Evolutionary conservation across 2,888 invertebrate species (phyloP).

Genomic region (Amblyjoppa proteus): DNA sequence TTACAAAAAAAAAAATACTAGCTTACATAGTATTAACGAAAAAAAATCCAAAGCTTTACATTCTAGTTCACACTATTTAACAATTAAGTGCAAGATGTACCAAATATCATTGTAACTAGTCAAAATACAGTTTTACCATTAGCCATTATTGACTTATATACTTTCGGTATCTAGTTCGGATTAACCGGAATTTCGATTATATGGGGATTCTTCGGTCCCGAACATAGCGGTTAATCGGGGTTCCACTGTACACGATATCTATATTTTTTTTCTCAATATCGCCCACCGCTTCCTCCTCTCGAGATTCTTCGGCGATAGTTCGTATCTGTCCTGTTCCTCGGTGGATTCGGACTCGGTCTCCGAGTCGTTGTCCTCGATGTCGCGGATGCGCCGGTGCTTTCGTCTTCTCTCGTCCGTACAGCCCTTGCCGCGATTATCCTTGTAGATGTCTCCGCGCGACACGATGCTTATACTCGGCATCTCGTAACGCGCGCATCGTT

Average conservation of each 20-base stretch:
- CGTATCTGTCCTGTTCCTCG: conserved; percentile 77
- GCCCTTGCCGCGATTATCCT: conserved; percentile 65
- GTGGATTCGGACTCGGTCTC: conserved; percentile 77
- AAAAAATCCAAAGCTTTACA: too few relatives aligned
- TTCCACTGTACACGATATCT: background rate
- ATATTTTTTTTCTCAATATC: background rate
- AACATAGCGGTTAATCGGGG: too few relatives aligned
- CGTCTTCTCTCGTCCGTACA: conserved; percentile 69
- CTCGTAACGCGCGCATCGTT: conserved; percentile 75
- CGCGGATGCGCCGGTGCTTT: conserved; percentile 70
- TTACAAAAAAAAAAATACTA: too few relatives aligned
- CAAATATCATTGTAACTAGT: too few relatives aligned
- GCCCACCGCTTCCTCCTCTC: conserved; percentile 69
- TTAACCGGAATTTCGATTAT: too few relatives aligned
- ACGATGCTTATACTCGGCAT: conserved; percentile 80
- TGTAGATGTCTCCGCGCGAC: conserved; percentile 76
- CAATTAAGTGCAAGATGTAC: too few relatives aligned
- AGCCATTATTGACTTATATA: too few relatives aligned
- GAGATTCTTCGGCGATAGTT: conserved; percentile 73
- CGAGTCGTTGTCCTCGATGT: conserved; percentile 72
- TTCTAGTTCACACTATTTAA: too few relatives aligned
- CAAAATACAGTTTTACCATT: too few relatives aligned
- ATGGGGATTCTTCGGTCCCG: too few relatives aligned
- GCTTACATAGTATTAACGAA: too few relatives aligned
- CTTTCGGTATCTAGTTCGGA: too few relatives aligned